phyloP scores from a whole-genome alignment of 2,888 invertebrate genomes.

The Tetragonisca angustula region DNA sequence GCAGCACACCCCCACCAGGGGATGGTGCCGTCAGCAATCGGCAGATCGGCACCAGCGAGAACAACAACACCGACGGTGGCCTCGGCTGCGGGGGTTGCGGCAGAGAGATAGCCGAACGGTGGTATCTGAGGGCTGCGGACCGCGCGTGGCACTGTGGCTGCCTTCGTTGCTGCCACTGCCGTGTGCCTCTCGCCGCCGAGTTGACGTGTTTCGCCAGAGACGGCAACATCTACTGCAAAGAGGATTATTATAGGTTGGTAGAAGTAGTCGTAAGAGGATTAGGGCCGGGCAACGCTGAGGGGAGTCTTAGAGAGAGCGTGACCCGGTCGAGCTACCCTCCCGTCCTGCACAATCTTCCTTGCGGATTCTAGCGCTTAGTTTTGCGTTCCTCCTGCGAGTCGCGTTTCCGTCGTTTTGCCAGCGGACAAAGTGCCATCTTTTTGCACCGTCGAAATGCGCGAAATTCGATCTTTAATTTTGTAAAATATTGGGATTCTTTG shows the following conservation, averaged over 20 bases:
- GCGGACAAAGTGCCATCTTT: background rate
- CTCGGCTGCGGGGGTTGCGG: constrained; percentile 87
- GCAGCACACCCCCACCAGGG: constrained; percentile 85
- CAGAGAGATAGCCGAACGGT: constrained; percentile 87
- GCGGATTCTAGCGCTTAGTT: background rate
- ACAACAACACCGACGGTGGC: constrained; percentile 70
- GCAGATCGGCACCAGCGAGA: constrained; percentile 80
- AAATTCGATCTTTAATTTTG: background rate
- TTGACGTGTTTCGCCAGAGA: constrained; percentile 95
- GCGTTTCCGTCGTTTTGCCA: background rate
- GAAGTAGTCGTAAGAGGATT: constrained; percentile 49
- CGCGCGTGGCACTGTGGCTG: constrained; percentile 95
- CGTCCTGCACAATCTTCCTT: background rate
- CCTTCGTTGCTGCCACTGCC: constrained; percentile 93
- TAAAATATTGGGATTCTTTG: background rate
- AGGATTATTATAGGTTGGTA: constrained; percentile 95
- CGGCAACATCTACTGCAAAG: constrained; percentile 96
- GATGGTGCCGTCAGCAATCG: constrained; percentile 84
- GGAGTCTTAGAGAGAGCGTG: background rate
- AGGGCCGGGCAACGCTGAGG: constrained; percentile 3
- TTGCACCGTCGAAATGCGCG: background rate
- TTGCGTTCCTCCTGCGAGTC: background rate
- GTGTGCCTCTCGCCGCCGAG: constrained; percentile 92
- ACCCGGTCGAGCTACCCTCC: background rate
- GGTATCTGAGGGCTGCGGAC: constrained; percentile 93